These are phyloP conservation scores for Gambusia affinis DNA, from an alignment of 2,113 vertebrate genomes.

Conservation along the genomic window DNA sequence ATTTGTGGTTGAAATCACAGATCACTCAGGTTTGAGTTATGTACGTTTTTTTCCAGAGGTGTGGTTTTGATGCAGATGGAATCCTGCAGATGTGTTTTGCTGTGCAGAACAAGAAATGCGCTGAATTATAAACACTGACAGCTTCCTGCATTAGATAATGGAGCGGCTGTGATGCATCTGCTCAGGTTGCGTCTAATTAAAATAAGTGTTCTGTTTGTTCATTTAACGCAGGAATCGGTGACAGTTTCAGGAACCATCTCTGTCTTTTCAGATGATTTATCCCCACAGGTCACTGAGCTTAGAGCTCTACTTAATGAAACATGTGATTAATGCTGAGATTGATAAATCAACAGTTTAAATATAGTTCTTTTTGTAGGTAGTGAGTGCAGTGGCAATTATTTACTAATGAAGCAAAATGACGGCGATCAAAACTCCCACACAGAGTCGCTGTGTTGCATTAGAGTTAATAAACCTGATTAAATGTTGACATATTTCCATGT, in stretches of 20 bases:
- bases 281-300: background rate
- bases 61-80: no score
- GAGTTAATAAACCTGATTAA: no score
- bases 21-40: no score
- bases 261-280: background rate
- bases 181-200: background rate
- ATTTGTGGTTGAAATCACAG: no score
- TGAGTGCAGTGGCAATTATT: no score
- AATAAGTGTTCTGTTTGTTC: background rate
- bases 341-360: background rate
- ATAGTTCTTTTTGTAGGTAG: background rate
- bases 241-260: background rate
- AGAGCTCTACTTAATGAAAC: background rate
- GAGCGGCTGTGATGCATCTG: background rate
- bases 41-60: no score
- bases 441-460: no score
- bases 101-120: background rate
- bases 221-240: background rate
- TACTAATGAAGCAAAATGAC: no score
- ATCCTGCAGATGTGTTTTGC: no score
- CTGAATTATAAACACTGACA: background rate
- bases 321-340: background rate
- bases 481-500: no score
- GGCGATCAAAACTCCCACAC: no score
- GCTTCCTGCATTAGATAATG: background rate